A percentile compares a stretch with the other conserved stretches of the same genome.
Evolutionary conservation across 1,140 invertebrate species (phyloP).

Genomic region (Macrostomum lignano): DNA sequence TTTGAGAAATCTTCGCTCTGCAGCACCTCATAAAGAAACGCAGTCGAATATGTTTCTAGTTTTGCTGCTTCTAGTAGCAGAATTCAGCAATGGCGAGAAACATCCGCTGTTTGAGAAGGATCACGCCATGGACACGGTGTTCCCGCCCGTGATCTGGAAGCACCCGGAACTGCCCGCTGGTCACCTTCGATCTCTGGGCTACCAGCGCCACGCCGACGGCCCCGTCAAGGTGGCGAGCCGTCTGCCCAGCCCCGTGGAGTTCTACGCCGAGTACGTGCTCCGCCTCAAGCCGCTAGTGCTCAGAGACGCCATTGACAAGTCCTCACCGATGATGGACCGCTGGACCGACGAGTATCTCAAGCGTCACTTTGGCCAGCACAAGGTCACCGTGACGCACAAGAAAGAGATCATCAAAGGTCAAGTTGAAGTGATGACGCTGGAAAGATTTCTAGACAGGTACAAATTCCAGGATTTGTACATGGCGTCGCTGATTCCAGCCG

Average conservation of each 20-base stretch:
- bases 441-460: conserved; percentile 20
- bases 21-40: no score
- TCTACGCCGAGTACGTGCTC: conserved; percentile 14
- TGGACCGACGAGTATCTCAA: conserved; percentile 13
- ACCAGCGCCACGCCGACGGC: conserved; percentile 11
- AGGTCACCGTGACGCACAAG: conserved; percentile 8
- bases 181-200: conserved; percentile 11
- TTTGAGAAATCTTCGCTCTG: no score
- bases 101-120: no score
- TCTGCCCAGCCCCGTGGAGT: conserved; percentile 11
- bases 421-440: conserved; percentile 16
- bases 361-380: no score
- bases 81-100: no score
- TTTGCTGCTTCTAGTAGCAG: no score
- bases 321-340: conserved; percentile 11
- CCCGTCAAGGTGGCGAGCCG: conserved; percentile 9
- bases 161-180: no score
- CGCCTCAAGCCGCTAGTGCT: conserved; percentile 13
- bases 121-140: no score
- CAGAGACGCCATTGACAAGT: conserved; percentile 10
- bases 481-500: conserved; percentile 13
- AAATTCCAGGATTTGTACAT: conserved; percentile 24
- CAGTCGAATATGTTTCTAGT: no score
- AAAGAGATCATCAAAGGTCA: conserved; percentile 15
- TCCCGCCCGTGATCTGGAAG: no score